A percentile compares a stretch with the other conserved stretches of the same genome.
Conservation (phyloP, 2,888 invertebrate genomes). For the Chrysotoxum bicinctum region DNA sequence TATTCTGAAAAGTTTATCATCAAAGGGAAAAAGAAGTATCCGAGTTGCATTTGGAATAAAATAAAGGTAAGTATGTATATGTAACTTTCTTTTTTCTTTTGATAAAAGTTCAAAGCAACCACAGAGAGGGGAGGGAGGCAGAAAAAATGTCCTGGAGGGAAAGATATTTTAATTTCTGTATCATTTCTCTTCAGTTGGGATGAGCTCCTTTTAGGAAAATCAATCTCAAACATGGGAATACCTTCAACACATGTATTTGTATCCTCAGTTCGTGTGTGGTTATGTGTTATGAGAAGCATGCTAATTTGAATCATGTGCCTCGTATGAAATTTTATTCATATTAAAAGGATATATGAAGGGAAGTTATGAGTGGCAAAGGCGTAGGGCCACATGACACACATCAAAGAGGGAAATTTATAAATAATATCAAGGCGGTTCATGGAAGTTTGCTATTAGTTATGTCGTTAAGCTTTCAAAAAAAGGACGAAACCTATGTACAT, state of each 20-base stretch:
- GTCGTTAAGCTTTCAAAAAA: background rate
- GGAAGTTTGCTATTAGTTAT: background rate
- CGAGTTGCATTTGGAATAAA: background rate
- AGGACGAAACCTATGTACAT: background rate
- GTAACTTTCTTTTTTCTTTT: background rate
- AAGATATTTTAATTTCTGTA: background rate
- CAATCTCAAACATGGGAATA: background rate
- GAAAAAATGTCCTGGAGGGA: background rate
- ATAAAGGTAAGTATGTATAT: background rate
- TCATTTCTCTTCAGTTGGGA: background rate
- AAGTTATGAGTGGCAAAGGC: background rate
- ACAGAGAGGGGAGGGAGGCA: background rate
- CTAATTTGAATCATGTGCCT: background rate
- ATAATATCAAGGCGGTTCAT: background rate
- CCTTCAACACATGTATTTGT: too few species aligned
- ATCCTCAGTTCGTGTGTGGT: background rate
- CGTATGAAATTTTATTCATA: background rate
- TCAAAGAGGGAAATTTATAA: background rate
- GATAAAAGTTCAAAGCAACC: slow-evolving; percentile 19
- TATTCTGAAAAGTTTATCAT: background rate
- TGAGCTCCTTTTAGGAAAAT: background rate
- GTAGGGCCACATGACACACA: background rate
- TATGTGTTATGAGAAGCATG: background rate
- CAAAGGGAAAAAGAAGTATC: background rate
- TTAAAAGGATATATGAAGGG: background rate